Evolutionary conservation across 2,888 invertebrate species (phyloP).

Genomic region (Campopleginae sp.): DNA sequence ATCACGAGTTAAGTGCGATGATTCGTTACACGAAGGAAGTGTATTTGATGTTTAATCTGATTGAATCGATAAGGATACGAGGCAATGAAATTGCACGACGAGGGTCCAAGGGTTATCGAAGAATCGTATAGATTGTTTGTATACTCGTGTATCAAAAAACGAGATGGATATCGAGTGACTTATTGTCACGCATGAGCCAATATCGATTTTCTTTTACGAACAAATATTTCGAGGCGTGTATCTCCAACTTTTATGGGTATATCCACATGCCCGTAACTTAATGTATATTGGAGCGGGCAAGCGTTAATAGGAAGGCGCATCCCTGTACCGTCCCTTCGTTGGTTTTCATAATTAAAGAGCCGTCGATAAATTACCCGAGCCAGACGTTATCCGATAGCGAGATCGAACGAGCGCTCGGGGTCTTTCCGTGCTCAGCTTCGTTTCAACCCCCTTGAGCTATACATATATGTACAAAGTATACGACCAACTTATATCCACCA

Average conservation of each 20-base stretch:
- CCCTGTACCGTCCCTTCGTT: conserved; percentile 65
- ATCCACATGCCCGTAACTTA: background rate
- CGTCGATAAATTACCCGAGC: conserved; percentile 65
- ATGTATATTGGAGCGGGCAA: conserved; percentile 50
- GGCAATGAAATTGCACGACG: background rate
- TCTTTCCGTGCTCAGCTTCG: conserved; percentile 39
- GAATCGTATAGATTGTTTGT: conserved; percentile 18
- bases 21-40: background rate
- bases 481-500: conserved; percentile 50
- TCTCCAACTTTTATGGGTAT: conserved; percentile 34
- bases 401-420: conserved; percentile 58
- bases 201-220: conserved; percentile 53
- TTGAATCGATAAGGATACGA: conserved; percentile 19
- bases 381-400: conserved; percentile 66
- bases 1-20: conserved; percentile 2
- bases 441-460: conserved; percentile 28
- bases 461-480: conserved; percentile 24
- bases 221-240: conserved; percentile 45
- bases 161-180: conserved; percentile 37
- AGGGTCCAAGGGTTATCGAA: conserved; percentile 17
- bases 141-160: conserved; percentile 20
- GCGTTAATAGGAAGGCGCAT: conserved; percentile 65
- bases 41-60: conserved; percentile 5
- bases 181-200: conserved; percentile 53
- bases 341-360: conserved; percentile 70